Percentiles rank a stretch among this genome's conserved stretches.
These are phyloP conservation scores for Lutraria lutraria DNA, from an alignment of 2,888 invertebrate species.

Conservation along the genomic window DNA sequence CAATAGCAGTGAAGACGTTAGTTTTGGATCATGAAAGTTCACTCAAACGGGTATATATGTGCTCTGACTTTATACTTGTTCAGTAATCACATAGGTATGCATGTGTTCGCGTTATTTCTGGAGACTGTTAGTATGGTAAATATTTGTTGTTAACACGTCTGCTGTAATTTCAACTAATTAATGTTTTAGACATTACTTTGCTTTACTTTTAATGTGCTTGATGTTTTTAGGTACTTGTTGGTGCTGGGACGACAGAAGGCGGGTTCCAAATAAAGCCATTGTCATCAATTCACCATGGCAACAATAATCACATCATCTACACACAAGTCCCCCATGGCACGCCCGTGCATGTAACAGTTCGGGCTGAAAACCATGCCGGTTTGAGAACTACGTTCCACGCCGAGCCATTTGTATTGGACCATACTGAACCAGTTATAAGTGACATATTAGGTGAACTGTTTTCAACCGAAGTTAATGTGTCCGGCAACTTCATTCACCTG, in stretches of 20 bases:
- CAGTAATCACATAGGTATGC: too few species aligned
- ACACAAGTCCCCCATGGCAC: conserved; percentile 63
- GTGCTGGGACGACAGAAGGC: conserved; percentile 65
- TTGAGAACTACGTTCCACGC: conserved; percentile 59
- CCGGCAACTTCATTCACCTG: not conserved
- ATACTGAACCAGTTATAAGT: conserved; percentile 65
- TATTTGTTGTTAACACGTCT: too few species aligned
- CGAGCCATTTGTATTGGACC: conserved; percentile 62
- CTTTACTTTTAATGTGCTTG: too few species aligned
- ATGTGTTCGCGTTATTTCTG: too few species aligned
- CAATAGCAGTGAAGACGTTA: conserved; percentile 42
- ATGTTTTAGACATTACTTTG: too few species aligned
- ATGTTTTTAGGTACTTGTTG: conserved; percentile 23
- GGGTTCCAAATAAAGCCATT: conserved; percentile 68
- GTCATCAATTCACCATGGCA: conserved; percentile 27
- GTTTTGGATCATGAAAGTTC: conserved; percentile 64
- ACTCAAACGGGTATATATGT: conserved; percentile 35
- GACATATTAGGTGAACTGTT: not conserved
- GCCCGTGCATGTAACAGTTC: conserved; percentile 62
- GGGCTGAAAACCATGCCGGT: conserved; percentile 72
- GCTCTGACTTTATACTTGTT: too few species aligned
- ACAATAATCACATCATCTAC: conserved; percentile 47
- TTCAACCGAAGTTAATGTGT: not conserved
- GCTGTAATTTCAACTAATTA: too few species aligned
- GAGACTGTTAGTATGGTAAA: too few species aligned